These are phyloP conservation scores for Drosophila miranda DNA, from an alignment of 1,140 invertebrate species.

Conservation along the genomic window DNA sequence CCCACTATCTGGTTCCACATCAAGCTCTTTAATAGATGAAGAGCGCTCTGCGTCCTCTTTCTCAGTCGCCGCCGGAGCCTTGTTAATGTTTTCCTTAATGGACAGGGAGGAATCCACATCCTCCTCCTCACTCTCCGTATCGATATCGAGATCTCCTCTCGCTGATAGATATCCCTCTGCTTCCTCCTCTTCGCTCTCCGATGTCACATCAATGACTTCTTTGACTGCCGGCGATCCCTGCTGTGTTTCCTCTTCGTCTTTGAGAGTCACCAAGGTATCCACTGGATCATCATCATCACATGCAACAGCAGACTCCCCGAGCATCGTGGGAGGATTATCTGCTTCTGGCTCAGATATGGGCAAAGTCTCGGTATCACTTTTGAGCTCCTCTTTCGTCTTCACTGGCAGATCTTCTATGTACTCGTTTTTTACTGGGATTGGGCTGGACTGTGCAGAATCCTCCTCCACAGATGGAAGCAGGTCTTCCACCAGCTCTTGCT, in stretches of 20 bases:
- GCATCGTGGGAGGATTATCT: background rate
- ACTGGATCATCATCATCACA: too few species aligned
- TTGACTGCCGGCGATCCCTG: background rate
- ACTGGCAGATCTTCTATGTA: background rate
- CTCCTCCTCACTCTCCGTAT: slow-evolving; percentile 9
- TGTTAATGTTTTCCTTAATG: slow-evolving; percentile 2
- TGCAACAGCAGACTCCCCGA: too few species aligned
- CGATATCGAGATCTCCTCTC: slow-evolving; percentile 11
- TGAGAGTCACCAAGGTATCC: too few species aligned
- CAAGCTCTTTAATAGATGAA: too few species aligned
- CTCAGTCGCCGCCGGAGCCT: too few species aligned
- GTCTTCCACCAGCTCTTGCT: slow-evolving; percentile 2
- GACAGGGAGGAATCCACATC: slow-evolving; percentile 15
- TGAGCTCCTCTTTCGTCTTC: slow-evolving; percentile 3
- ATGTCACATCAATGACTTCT: background rate
- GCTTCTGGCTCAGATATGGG: slow-evolving; percentile 5
- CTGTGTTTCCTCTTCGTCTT: background rate
- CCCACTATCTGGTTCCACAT: too few species aligned
- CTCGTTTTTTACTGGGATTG: background rate
- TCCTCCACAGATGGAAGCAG: too few species aligned
- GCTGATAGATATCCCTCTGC: slow-evolving; percentile 1
- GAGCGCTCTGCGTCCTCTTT: too few species aligned
- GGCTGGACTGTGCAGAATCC: background rate
- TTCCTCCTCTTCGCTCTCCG: slow-evolving; percentile 1
- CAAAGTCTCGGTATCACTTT: slow-evolving; percentile 11